phyloP scores from a whole-genome alignment of 2,888 invertebrate species.

The Dasysyrphus albostriatus region DNA sequence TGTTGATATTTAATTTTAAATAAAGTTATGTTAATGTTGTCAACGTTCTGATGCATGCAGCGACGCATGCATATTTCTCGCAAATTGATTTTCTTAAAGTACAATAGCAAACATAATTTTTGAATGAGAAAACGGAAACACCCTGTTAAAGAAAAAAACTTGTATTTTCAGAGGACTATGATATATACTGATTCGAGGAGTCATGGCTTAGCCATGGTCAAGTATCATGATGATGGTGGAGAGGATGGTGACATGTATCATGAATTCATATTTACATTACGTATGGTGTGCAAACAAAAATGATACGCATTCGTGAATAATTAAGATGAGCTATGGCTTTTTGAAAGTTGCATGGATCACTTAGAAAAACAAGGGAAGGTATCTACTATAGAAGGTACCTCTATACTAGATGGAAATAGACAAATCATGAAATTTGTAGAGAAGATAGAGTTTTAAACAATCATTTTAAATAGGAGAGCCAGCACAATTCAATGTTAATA shows the following conservation, averaged over 20 bases:
- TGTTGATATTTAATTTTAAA: too few species aligned
- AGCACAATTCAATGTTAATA: not conserved
- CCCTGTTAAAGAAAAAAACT: constrained; percentile 4
- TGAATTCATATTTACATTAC: constrained; percentile 69
- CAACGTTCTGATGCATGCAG: too few species aligned
- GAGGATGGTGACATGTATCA: constrained; percentile 64
- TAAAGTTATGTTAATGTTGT: too few species aligned
- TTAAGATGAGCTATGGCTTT: constrained; percentile 67
- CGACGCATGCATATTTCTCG: too few species aligned
- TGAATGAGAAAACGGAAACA: not conserved
- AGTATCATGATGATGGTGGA: constrained; percentile 4
- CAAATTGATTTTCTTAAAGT: too few species aligned
- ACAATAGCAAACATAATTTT: too few species aligned
- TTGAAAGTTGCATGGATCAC: constrained; percentile 20
- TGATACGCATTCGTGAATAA: constrained; percentile 73
- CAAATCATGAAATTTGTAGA: constrained; percentile 41
- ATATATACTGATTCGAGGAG: constrained; percentile 42
- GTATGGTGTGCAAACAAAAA: constrained; percentile 63
- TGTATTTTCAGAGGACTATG: constrained; percentile 26
- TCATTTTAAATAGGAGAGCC: not conserved
- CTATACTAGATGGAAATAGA: not conserved
- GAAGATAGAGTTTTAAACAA: constrained; percentile 21
- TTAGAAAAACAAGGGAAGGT: not conserved
- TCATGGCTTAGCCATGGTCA: constrained; percentile 58
- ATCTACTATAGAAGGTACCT: not conserved